These are phyloP conservation scores for Smutsia gigantea DNA, from an alignment of 2,797 vertebrate genomes.

Conservation along the genomic window DNA sequence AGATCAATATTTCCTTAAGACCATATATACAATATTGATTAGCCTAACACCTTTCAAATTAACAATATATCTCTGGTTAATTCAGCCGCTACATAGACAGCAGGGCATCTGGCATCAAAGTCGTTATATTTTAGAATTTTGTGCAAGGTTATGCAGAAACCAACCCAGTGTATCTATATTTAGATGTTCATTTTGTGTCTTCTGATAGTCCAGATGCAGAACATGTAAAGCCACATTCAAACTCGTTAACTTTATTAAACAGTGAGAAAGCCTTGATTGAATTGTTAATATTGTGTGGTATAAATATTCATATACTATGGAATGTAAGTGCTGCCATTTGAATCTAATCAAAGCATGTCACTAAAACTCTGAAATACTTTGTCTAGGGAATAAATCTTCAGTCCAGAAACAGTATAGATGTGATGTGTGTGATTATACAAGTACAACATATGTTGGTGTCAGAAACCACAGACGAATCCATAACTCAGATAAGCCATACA, in stretches of 20 bases:
- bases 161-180: background rate
- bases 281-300: background rate
- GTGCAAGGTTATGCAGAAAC: background rate
- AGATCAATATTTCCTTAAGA: constrained; percentile 40
- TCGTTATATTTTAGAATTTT: background rate
- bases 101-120: background rate
- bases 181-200: background rate
- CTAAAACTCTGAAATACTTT: constrained; percentile 63
- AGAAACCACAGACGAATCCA: constrained; percentile 97
- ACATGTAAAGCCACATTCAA: background rate
- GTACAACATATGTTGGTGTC: constrained; percentile 96
- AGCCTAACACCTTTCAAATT: constrained; percentile 21
- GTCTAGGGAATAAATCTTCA: constrained; percentile 82
- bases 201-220: background rate
- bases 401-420: constrained; percentile 94
- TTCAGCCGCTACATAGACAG: background rate
- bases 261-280: constrained; percentile 28
- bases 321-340: background rate
- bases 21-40: background rate
- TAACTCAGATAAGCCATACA: constrained; percentile 97
- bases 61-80: background rate
- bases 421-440: constrained; percentile 96
- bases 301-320: background rate
- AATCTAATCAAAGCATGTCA: background rate
- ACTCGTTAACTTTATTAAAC: constrained; percentile 2